Percentiles rank a stretch among this genome's conserved stretches.
These are phyloP conservation scores for Drosophila santomea DNA, from an alignment of 1,140 invertebrate genomes.

Conservation along the genomic window DNA sequence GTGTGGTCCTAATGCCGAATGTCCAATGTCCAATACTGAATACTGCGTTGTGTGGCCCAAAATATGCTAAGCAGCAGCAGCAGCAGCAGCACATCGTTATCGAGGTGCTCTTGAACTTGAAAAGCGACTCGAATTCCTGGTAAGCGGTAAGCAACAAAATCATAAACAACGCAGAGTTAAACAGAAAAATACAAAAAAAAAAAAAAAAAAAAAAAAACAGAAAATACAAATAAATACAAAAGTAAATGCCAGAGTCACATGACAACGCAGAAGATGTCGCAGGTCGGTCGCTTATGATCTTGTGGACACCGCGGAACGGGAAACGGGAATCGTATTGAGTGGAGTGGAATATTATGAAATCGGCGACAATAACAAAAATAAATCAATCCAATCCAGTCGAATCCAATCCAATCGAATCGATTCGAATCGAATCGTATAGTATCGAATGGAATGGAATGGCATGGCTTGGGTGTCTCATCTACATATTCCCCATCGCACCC, in stretches of 20 bases:
- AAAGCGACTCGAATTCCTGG: conserved; percentile 64
- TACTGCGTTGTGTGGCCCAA: neutral
- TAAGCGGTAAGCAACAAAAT: conserved; percentile 29
- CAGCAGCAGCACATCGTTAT: conserved; percentile 13
- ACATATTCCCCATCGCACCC: conserved; percentile 5
- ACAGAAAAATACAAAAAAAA: conserved; percentile 27
- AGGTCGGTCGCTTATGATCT: conserved; percentile 19
- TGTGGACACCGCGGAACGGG: conserved; percentile 23
- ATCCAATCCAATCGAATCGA: too few relatives aligned
- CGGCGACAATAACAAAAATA: conserved; percentile 72
- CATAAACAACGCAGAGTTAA: conserved; percentile 50
- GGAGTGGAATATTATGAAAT: conserved; percentile 69
- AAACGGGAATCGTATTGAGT: conserved; percentile 16
- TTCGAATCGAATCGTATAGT: too few relatives aligned
- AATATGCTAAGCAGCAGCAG: conserved; percentile 36
- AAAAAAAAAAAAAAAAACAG: conserved; percentile 2
- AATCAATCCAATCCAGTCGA: conserved; percentile 29
- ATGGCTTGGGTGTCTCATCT: conserved; percentile 1
- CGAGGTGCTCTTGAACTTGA: conserved; percentile 72
- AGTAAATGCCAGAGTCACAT: conserved; percentile 43
- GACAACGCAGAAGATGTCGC: conserved; percentile 29
- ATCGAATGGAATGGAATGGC: neutral
- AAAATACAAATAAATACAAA: conserved; percentile 29
- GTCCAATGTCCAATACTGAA: neutral
- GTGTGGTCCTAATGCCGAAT: conserved; percentile 13